Base-by-base conservation (phyloP, 2,888 invertebrate species). In the Argynnis bischoffii region DNA sequence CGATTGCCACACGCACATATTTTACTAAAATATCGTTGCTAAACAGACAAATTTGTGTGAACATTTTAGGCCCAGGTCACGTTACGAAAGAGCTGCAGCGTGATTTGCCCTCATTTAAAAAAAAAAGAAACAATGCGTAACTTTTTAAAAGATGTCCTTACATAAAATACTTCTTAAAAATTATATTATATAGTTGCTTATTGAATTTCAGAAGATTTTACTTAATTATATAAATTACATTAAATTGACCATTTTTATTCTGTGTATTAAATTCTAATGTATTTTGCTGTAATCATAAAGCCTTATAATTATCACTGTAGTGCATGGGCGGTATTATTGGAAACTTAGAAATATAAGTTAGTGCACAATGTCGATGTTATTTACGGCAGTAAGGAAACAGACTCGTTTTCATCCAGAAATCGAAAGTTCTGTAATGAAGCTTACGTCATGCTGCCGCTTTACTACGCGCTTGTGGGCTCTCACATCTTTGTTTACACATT, bases 391-490 rank as follows among this genome's bases (percentile, higher is more conserved):
- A 74, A 82, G 82, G 82, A 82, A 83, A 78, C 77, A 60, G 72
- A 69, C 74, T 81, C 79, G 77, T 78, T 81, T 85, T 85, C 83
- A 87, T 88, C 89, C 89, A 87, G 88, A 88, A 85, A 88, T 78
- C 79, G 88, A 89, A 88, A 89, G 89, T 85, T 73, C 72, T 73
- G 78, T 80, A 82, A 66, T 66, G 60, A 61, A 81, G 78, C 76
- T 86, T 87, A 78, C 84, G 81, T 85, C 84, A 84, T 65, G 31
- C 31, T 59, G 55, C 55, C 60, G 18, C 47, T 53, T 41, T 51
- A 31, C 48, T 61, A 53, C 61, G 26, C 56, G 67, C 60, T 56
- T 16, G 21, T 21, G 55, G n/a, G 16, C 53, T 70, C 64, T 54
- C 41, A 47, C 61, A 56, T 21, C 41, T 70, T 59, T 59, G 18